These are phyloP conservation scores for Tapirus indicus DNA, from an alignment of 2,797 vertebrate genomes.

Conservation along the genomic window DNA sequence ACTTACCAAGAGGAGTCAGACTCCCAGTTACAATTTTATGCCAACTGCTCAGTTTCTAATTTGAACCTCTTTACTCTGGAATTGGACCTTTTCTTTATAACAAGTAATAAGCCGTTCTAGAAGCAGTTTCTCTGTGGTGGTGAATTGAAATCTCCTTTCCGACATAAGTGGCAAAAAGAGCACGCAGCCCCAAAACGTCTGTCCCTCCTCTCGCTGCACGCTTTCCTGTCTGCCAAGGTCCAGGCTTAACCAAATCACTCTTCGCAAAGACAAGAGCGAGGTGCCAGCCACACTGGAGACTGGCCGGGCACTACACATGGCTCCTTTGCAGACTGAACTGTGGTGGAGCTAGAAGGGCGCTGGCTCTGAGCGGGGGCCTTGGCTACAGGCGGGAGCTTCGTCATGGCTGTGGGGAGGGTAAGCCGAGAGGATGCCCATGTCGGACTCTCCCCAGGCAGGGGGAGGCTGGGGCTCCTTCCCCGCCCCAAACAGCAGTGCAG, in stretches of 20 bases:
- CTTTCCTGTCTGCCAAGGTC: accelerated
- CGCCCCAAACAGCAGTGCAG: neutral
- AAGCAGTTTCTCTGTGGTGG: accelerated
- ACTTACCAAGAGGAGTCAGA: neutral
- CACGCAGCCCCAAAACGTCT: neutral
- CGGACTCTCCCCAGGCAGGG: too few species aligned
- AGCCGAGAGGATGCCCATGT: too few species aligned
- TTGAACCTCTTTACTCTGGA: neutral
- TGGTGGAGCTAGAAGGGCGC: accelerated
- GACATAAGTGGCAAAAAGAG: accelerated
- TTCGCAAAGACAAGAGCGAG: accelerated
- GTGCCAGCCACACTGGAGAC: neutral
- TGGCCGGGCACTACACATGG: accelerated
- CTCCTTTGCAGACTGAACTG: neutral
- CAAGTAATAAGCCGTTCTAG: neutral
- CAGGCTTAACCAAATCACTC: neutral
- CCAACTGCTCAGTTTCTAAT: too few species aligned
- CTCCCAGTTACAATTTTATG: neutral
- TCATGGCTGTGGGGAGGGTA: too few species aligned
- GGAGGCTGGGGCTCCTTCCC: too few species aligned
- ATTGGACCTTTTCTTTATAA: too few species aligned
- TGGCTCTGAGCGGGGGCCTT: neutral
- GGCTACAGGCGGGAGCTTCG: neutral
- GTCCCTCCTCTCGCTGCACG: accelerated
- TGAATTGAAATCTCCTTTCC: accelerated